These are phyloP conservation scores for Esox masquinongy DNA, from an alignment of 2,797 vertebrate species.

Conservation along the genomic window DNA sequence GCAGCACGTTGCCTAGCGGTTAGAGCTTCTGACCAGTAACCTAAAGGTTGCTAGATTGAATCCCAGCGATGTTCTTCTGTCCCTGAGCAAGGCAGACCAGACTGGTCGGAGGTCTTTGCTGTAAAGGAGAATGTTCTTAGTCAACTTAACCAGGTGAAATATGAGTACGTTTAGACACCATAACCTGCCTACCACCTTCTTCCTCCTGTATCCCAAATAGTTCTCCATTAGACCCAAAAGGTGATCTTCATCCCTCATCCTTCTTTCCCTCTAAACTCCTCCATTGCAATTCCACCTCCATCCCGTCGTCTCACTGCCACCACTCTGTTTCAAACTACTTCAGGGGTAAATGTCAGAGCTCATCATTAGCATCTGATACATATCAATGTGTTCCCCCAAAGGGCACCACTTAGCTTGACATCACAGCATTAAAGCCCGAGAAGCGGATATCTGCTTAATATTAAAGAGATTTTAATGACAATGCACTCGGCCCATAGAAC, in stretches of 20 bases:
- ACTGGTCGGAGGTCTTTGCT: too few relatives aligned
- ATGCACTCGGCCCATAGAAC: neutral
- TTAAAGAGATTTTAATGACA: conserved; percentile 1
- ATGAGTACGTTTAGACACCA: neutral
- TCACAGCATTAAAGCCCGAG: conserved; percentile 13
- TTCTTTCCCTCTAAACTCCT: neutral
- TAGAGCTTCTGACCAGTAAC: too few relatives aligned
- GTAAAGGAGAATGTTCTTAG: too few relatives aligned
- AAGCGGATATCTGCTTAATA: neutral
- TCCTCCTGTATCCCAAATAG: neutral
- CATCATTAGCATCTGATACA: conserved; percentile 24
- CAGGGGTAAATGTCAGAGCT: conserved; percentile 25
- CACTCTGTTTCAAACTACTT: neutral
- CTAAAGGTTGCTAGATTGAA: too few relatives aligned
- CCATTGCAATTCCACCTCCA: neutral
- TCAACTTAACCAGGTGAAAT: too few relatives aligned
- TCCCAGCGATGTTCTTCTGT: too few relatives aligned
- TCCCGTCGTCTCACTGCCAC: neutral
- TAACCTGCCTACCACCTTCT: neutral
- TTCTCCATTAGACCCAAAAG: neutral
- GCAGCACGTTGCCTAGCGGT: too few relatives aligned
- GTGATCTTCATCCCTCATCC: neutral
- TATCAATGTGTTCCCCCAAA: conserved; percentile 30
- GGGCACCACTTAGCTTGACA: conserved; percentile 35
- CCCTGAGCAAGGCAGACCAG: too few relatives aligned